Conservation (phyloP, 2,113 vertebrate genomes). For the Sula dactylatra region DNA sequence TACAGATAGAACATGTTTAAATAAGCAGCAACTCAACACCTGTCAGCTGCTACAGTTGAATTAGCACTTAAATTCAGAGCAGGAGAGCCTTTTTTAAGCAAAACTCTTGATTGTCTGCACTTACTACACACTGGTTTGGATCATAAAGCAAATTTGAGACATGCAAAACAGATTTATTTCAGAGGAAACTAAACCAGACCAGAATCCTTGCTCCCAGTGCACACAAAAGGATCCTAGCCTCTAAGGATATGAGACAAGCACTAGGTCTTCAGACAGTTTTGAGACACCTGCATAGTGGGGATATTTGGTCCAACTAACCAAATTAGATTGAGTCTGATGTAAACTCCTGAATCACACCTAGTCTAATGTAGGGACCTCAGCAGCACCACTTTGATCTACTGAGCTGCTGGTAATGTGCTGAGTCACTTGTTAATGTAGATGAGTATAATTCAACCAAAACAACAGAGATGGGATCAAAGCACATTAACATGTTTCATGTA, state of each 20-base stretch:
- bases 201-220: accelerated
- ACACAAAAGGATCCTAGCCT: not conserved
- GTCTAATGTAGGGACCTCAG: not conserved
- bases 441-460: not conserved
- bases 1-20: not conserved
- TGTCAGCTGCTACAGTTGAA: not conserved
- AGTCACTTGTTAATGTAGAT: not conserved
- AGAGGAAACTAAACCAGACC: not conserved
- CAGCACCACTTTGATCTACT: not conserved
- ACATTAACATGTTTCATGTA: accelerated
- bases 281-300: not conserved
- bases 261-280: not conserved
- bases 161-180: not conserved
- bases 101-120: not conserved
- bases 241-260: not conserved
- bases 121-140: not conserved
- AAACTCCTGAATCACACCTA: not conserved
- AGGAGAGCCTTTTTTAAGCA: not conserved
- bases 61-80: not conserved
- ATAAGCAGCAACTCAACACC: not conserved
- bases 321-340: not conserved
- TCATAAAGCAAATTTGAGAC: not conserved
- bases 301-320: not conserved
- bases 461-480: not conserved
- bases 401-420: not conserved